Evolutionary conservation across 2,888 invertebrate genomes (phyloP), one percentile per base, ranked within the genome.

Genomic region (Noctua janthina): DNA sequence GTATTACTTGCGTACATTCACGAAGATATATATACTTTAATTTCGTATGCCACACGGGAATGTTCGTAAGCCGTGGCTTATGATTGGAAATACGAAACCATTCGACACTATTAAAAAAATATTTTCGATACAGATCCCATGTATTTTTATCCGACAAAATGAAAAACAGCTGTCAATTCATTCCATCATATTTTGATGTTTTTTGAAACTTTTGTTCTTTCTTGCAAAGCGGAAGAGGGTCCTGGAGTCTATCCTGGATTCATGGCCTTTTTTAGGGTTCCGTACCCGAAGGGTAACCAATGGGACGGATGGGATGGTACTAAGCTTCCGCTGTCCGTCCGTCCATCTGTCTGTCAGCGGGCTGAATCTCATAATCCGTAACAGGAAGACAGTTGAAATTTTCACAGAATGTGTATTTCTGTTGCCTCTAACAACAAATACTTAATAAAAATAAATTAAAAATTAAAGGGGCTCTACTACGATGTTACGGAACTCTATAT

Each of bases 21-120:
- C 3, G 29, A 59, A 67, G 51, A 72, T 62, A n/a, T n/a, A n/a
- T n/a, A n/a, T 39, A 68, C 59, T 81, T 59, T 82, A 49, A 82
- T 75, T 82, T 81, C 64, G 39, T 69, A 69, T 29, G 59, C 62
- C 69, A 69, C 46, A 35, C n/a, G 54, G 39, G 76, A 70, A 56
- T 56, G 64, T 29, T 59, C 15, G 49, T 75, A 76, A 82, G 49
- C 46, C 75, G 8, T 7, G 56, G 46, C 51, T 74, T 75, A 75
- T 39, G n/a, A 20, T 39, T 64, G 23, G 23, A 56, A 64, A 64
- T 70, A 6, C n/a, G 43, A 59, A 17, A 69, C 11, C n/a, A 29
- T 81, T 54, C 20, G 54, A 35, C 39, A 29, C 62, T 56, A 66
- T 8, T 39, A n/a, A 66, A 54, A 46, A 49, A 46, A 54, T 46